Percentiles rank a stretch among this genome's conserved stretches.
Evolutionary conservation across 2,113 vertebrate species (phyloP).

Genomic region (Eretmochelys imbricata): DNA sequence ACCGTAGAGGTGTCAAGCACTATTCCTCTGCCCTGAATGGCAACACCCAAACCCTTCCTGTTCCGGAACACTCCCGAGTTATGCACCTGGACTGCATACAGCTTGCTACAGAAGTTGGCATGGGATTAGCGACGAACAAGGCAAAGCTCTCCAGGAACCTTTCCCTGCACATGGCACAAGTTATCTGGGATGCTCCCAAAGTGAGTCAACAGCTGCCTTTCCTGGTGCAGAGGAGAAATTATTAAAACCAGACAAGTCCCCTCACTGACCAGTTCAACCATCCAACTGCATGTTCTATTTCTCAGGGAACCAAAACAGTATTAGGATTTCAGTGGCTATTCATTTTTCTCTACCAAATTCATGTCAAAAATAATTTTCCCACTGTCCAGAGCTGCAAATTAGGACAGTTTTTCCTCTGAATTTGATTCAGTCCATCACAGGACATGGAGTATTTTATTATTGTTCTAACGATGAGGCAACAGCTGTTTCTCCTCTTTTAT

Average conservation of each 20-base stretch:
- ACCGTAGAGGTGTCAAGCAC: rapidly evolving
- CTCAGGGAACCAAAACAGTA: rapidly evolving
- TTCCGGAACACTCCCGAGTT: background rate
- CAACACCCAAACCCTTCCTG: background rate
- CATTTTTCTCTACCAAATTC: background rate
- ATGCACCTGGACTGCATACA: rapidly evolving
- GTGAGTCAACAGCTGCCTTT: rapidly evolving
- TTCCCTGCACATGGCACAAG: background rate
- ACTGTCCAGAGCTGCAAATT: background rate
- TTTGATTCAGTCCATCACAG: background rate
- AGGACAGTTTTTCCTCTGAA: background rate
- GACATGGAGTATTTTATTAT: background rate
- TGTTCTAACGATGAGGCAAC: background rate
- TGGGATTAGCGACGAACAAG: background rate
- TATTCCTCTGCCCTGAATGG: background rate
- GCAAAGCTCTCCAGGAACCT: background rate
- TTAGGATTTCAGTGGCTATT: too few relatives aligned
- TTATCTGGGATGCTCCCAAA: rapidly evolving
- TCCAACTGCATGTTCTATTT: rapidly evolving
- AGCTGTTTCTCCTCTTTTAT: background rate
- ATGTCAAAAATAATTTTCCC: background rate
- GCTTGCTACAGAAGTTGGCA: background rate
- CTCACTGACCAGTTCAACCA: background rate
- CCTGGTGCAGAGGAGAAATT: background rate
- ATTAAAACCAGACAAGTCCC: background rate